Conservation (phyloP, 2,113 vertebrate genomes). For the Campylorhamphus procurvoides region DNA sequence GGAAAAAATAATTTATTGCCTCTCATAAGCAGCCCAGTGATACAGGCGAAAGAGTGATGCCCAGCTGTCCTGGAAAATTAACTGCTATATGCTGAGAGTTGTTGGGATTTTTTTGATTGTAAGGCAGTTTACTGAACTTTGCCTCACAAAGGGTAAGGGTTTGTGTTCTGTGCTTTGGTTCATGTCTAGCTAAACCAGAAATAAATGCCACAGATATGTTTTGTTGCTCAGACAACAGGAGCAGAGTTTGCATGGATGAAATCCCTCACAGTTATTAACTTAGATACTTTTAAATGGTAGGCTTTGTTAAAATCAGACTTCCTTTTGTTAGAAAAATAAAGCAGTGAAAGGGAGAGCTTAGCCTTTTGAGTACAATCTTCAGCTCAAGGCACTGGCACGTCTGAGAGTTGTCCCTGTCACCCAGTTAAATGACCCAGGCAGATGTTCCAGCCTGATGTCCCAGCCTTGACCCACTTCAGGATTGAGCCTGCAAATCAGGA, state of each 20-base stretch:
- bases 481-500: slow-evolving; percentile 15
- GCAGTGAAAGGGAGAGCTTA: background rate
- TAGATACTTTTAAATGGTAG: background rate
- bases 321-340: background rate
- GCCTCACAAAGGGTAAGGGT: background rate
- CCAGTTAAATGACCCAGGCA: slow-evolving; percentile 23
- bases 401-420: background rate
- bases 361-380: background rate
- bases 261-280: background rate
- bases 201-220: background rate
- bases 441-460: slow-evolving; percentile 21
- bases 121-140: background rate
- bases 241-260: background rate
- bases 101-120: background rate
- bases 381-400: background rate
- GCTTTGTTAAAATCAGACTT: slow-evolving; percentile 12
- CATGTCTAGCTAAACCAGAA: background rate
- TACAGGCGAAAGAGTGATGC: background rate
- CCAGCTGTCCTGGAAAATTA: background rate
- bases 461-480: slow-evolving; percentile 42
- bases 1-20: background rate
- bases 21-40: background rate
- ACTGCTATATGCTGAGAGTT: background rate
- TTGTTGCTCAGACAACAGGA: background rate
- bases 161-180: background rate